Conservation (phyloP, 2,888 invertebrate genomes). For the Cephus spinipes region DNA sequence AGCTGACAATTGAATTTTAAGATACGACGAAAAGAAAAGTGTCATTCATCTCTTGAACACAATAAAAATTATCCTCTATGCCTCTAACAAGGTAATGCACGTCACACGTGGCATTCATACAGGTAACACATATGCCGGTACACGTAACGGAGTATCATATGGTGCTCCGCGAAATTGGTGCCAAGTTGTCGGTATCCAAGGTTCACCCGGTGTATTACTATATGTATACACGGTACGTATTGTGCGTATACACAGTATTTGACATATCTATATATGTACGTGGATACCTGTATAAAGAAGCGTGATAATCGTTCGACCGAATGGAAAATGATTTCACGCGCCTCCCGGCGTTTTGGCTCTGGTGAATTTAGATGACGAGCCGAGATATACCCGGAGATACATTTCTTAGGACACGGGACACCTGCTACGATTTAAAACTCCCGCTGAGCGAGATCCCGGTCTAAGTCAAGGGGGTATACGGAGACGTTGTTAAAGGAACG, state of each 20-base stretch:
- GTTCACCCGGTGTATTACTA: background rate
- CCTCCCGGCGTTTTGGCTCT: background rate
- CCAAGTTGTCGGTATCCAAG: background rate
- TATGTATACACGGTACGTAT: background rate
- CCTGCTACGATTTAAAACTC: background rate
- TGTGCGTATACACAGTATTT: background rate
- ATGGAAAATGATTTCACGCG: conserved; percentile 1
- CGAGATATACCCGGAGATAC: background rate
- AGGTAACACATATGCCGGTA: background rate
- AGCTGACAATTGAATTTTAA: background rate
- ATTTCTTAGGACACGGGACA: background rate
- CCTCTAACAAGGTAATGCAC: background rate
- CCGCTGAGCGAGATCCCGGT: background rate
- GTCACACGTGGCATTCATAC: background rate
- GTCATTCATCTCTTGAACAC: background rate
- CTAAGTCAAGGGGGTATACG: background rate
- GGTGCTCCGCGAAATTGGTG: background rate
- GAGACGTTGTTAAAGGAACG: background rate
- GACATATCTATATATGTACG: background rate
- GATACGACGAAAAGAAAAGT: background rate
- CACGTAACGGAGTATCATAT: background rate
- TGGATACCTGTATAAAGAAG: background rate
- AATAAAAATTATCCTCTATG: background rate
- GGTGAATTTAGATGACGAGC: background rate
- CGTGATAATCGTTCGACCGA: background rate